phyloP scores from a whole-genome alignment of 2,888 invertebrate species.

The Merodon equestris region DNA sequence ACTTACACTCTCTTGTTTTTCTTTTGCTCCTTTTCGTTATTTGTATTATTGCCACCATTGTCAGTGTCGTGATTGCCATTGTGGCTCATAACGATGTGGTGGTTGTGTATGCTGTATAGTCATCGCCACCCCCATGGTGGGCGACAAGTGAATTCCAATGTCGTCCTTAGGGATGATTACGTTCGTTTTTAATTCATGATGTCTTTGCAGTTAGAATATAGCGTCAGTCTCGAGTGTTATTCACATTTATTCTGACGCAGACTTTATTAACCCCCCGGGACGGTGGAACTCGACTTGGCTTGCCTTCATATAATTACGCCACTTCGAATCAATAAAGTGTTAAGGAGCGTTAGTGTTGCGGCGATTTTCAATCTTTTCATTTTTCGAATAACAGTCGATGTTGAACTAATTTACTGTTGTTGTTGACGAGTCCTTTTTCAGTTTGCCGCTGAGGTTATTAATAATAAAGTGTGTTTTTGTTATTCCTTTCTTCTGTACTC shows the following conservation, averaged over 20 bases:
- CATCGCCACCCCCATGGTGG: slow-evolving; percentile 27
- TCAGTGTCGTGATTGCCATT: slow-evolving; percentile 17
- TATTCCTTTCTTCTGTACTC: not conserved
- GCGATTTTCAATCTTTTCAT: slow-evolving; percentile 11
- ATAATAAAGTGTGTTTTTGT: slow-evolving; percentile 29
- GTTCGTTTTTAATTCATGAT: slow-evolving; percentile 52
- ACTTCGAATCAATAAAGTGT: slow-evolving; percentile 51
- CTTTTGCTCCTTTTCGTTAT: slow-evolving; percentile 9
- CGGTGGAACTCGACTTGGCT: not conserved
- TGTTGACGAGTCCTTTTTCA: not conserved
- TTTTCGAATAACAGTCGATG: slow-evolving; percentile 6
- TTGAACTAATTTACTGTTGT: slow-evolving; percentile 26
- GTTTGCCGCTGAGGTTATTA: slow-evolving; percentile 31
- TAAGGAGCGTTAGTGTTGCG: slow-evolving; percentile 13
- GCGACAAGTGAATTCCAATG: slow-evolving; percentile 45
- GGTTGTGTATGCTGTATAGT: not conserved
- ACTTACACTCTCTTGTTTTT: slow-evolving; percentile 33
- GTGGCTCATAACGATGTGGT: slow-evolving; percentile 37
- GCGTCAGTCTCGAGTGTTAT: slow-evolving; percentile 12
- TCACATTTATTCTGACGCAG: slow-evolving; percentile 29
- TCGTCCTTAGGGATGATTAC: slow-evolving; percentile 57
- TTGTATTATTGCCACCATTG: slow-evolving; percentile 3
- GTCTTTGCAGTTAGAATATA: slow-evolving; percentile 28
- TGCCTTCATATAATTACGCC: slow-evolving; percentile 44
- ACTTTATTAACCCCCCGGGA: slow-evolving; percentile 49